Conservation (phyloP, 2,888 invertebrate species). For the Drosophila aldrichi region DNA sequence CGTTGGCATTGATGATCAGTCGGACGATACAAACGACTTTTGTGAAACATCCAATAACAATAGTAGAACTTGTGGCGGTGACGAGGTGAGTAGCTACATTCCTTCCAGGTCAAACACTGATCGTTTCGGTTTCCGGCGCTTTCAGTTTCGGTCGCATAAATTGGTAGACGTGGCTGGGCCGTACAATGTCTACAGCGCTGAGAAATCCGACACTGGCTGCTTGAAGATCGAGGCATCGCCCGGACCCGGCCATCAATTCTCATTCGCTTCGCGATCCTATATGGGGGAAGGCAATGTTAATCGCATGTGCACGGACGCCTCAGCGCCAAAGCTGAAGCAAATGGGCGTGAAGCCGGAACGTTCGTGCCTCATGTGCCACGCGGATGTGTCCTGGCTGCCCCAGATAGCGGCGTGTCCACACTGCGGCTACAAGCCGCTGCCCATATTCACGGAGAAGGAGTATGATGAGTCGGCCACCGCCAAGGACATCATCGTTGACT, state of each 20-base stretch:
- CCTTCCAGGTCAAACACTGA: neutral
- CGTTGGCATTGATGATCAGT: slow-evolving; percentile 11
- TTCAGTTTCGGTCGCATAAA: neutral
- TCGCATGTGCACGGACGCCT: slow-evolving; percentile 31
- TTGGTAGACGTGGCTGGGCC: slow-evolving; percentile 62
- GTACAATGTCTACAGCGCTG: slow-evolving; percentile 42
- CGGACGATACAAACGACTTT: neutral
- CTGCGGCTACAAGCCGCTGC: slow-evolving; percentile 82
- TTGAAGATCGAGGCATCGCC: slow-evolving; percentile 23
- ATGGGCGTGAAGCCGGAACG: slow-evolving; percentile 32
- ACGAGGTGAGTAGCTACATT: slow-evolving; percentile 31
- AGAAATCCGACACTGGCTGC: slow-evolving; percentile 13
- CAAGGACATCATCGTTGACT: slow-evolving; percentile 73
- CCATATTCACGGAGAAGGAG: slow-evolving; percentile 63
- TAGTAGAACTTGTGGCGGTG: neutral
- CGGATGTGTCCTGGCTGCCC: slow-evolving; percentile 83
- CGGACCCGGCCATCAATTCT: slow-evolving; percentile 47
- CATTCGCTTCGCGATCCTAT: slow-evolving; percentile 6
- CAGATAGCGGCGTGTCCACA: slow-evolving; percentile 84
- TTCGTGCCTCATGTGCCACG: slow-evolving; percentile 79
- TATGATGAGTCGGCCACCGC: slow-evolving; percentile 81
- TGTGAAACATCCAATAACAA: neutral
- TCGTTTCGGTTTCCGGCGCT: neutral
- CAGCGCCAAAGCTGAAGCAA: slow-evolving; percentile 53
- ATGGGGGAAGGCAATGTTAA: slow-evolving; percentile 56